Evolutionary conservation across 2,113 vertebrate species (phyloP).

Genomic region (Bungarus multicinctus): DNA sequence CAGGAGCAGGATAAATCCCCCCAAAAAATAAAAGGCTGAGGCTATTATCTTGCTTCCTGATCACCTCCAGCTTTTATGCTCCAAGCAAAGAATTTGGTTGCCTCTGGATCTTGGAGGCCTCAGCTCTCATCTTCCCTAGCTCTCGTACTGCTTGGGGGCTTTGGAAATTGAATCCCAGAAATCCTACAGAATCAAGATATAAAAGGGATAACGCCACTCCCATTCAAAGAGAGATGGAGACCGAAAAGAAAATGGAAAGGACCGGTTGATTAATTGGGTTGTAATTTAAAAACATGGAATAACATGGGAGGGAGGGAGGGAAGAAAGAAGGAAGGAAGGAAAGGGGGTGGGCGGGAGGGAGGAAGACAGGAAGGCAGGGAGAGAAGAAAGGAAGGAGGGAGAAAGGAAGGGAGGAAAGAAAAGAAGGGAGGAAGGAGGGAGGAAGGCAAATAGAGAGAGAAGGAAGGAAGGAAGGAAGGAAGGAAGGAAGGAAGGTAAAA

Average conservation of each 20-base stretch:
- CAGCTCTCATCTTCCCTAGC: neutral
- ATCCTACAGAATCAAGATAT: neutral
- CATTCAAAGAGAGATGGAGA: neutral
- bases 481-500: neutral
- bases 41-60: neutral
- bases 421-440: too few relatives aligned
- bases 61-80: neutral
- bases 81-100: neutral
- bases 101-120: neutral
- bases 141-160: neutral
- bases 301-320: too few relatives aligned
- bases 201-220: neutral
- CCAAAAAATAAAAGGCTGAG: neutral
- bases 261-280: neutral
- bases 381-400: too few relatives aligned
- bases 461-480: too few relatives aligned
- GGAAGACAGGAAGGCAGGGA: accelerated
- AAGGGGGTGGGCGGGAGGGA: too few relatives aligned
- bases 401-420: too few relatives aligned
- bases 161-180: neutral
- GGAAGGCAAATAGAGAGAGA: too few relatives aligned
- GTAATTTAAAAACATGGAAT: neutral
- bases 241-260: neutral
- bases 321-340: too few relatives aligned
- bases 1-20: slow-evolving; percentile 7